Conservation (phyloP, 2,797 vertebrate genomes). For the Hoplostethus mediterraneus region DNA sequence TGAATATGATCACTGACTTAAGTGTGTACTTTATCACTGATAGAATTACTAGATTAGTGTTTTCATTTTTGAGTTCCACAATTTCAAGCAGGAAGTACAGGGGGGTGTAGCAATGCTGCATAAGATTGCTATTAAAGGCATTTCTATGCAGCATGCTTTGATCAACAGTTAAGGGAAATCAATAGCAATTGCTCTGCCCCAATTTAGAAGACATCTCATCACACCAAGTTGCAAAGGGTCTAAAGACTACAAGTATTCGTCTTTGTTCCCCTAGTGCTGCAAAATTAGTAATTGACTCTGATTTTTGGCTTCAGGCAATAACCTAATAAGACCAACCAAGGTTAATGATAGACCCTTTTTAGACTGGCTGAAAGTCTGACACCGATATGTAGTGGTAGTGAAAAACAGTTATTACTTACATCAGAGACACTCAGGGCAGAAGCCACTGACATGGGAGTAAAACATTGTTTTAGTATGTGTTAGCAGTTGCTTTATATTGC, state of each 20-base stretch:
- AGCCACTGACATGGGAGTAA: slow-evolving; percentile 69
- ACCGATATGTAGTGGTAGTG: slow-evolving; percentile 75
- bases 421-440: slow-evolving; percentile 67
- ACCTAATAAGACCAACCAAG: slow-evolving; percentile 88
- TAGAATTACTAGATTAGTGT: slow-evolving; percentile 6
- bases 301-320: slow-evolving; percentile 84
- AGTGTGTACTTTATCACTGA: too few species aligned
- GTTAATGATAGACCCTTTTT: slow-evolving; percentile 88
- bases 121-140: slow-evolving; percentile 31
- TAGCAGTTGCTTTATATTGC: slow-evolving; percentile 39
- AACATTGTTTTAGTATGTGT: slow-evolving; percentile 36
- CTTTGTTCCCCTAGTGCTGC: slow-evolving; percentile 77
- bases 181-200: slow-evolving; percentile 71
- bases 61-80: slow-evolving; percentile 4
- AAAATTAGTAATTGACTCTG: slow-evolving; percentile 86
- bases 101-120: slow-evolving; percentile 7
- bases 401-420: slow-evolving; percentile 78
- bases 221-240: slow-evolving; percentile 67
- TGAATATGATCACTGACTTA: slow-evolving; percentile 25
- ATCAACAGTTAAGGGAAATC: slow-evolving; percentile 69
- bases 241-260: slow-evolving; percentile 74
- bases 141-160: slow-evolving; percentile 56
- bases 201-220: slow-evolving; percentile 74
- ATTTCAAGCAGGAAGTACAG: slow-evolving; percentile 17
- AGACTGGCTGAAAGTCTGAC: slow-evolving; percentile 84